A percentile compares a stretch with the other conserved stretches of the same genome.
phyloP scores from a whole-genome alignment of 2,888 invertebrate species.

The Baronia brevicornis region DNA sequence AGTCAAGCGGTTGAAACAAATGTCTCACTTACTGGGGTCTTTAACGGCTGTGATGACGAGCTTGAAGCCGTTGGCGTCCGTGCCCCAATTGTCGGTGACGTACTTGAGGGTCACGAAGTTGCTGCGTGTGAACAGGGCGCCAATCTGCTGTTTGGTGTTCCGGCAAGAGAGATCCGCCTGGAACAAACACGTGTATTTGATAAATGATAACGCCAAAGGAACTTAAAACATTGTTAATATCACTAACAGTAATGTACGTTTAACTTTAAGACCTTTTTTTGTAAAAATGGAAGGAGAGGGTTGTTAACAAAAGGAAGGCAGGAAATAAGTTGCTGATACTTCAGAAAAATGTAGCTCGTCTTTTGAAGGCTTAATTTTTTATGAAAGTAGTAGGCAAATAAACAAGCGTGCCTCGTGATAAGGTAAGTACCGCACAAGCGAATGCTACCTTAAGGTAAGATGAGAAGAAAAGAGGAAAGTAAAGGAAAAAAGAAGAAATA shows the following conservation, averaged over 20 bases:
- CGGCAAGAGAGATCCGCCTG: constrained; percentile 94
- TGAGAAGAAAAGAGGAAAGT: no score
- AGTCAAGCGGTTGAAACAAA: no score
- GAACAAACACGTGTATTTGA: constrained; percentile 38
- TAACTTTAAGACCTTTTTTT: background rate
- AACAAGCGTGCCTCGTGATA: no score
- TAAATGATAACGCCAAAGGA: constrained; percentile 8
- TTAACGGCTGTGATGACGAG: constrained; percentile 96
- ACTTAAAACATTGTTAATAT: no score
- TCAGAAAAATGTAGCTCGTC: no score
- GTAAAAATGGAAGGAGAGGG: background rate
- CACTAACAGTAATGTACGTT: no score
- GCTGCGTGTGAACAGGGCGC: constrained; percentile 91
- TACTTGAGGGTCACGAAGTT: constrained; percentile 96
- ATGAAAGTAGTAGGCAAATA: no score
- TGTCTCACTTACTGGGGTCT: constrained; percentile 88
- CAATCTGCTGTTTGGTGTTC: constrained; percentile 91
- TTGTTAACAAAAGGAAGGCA: background rate
- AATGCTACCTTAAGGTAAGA: no score
- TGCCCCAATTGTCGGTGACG: constrained; percentile 95
- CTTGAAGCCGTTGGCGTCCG: constrained; percentile 93
- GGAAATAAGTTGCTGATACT: no score
- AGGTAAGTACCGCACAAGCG: no score
- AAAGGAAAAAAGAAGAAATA: no score
- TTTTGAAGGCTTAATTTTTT: no score